Evolutionary conservation across 2,888 invertebrate species (phyloP).

Genomic region (Siphonodentalium dalli): DNA sequence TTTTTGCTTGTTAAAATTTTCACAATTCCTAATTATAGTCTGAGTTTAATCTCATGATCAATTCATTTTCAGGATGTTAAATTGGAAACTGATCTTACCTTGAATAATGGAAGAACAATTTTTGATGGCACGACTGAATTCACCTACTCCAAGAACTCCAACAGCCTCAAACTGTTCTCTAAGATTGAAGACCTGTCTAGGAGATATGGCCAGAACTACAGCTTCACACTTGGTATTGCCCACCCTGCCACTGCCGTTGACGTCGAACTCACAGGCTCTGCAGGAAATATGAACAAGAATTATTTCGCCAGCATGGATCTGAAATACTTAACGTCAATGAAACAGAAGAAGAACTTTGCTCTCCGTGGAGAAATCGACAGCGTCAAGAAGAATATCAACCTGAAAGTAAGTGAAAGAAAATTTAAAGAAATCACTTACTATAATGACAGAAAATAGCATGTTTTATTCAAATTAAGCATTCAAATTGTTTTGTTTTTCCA

Average conservation of each 20-base stretch:
- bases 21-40: too few relatives aligned
- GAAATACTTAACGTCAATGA: slow-evolving; percentile 26
- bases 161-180: slow-evolving; percentile 23
- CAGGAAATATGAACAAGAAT: slow-evolving; percentile 13
- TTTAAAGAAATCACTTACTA: too few relatives aligned
- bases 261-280: slow-evolving; percentile 19
- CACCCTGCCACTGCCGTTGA: slow-evolving; percentile 36
- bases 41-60: background rate
- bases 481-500: too few relatives aligned
- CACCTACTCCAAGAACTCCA: slow-evolving; percentile 22
- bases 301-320: too few relatives aligned
- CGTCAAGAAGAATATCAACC: slow-evolving; percentile 16
- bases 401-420: too few relatives aligned
- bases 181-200: slow-evolving; percentile 18
- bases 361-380: slow-evolving; percentile 19
- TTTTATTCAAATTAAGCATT: too few relatives aligned
- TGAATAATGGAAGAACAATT: slow-evolving; percentile 15
- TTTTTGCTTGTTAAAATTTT: too few relatives aligned
- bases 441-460: too few relatives aligned
- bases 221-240: slow-evolving; percentile 11
- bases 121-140: slow-evolving; percentile 24
- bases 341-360: slow-evolving; percentile 17
- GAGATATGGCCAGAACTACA: slow-evolving; percentile 17
- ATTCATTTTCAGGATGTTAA: slow-evolving; percentile 15
- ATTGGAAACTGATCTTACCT: slow-evolving; percentile 17